Evolutionary conservation across 1,140 invertebrate genomes (phyloP).

Genomic region (Lordiphosa stackelbergi): DNA sequence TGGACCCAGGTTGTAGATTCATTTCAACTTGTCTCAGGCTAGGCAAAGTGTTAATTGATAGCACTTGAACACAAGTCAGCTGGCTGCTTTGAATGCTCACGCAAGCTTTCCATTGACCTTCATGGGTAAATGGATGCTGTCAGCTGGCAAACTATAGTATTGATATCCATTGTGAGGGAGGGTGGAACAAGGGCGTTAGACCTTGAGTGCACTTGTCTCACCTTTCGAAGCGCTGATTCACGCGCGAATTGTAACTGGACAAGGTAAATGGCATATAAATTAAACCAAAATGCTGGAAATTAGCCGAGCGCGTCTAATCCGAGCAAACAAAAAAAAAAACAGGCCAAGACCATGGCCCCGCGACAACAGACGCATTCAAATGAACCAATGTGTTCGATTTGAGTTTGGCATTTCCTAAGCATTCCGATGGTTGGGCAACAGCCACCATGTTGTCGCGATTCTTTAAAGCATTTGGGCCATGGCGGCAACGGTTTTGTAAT

Average conservation of each 20-base stretch:
- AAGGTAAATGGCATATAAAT: constrained; percentile 45
- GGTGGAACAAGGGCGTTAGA: constrained; percentile 3
- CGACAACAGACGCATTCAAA: constrained; percentile 48
- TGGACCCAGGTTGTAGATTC: neutral
- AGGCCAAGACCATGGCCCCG: constrained; percentile 46
- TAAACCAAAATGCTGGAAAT: constrained; percentile 45
- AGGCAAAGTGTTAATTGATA: constrained; percentile 3
- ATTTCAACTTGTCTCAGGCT: constrained; percentile 1
- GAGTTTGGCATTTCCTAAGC: constrained; percentile 1
- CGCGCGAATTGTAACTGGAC: constrained; percentile 13
- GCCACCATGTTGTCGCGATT: constrained; percentile 34
- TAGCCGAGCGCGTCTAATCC: constrained; percentile 53
- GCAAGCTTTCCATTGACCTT: constrained; percentile 15
- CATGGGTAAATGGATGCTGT: constrained; percentile 9
- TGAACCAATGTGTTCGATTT: constrained; percentile 33
- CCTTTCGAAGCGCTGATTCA: constrained; percentile 56
- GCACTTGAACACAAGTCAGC: constrained; percentile 8
- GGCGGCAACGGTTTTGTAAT: constrained; percentile 67
- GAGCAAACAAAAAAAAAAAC: constrained; percentile 33
- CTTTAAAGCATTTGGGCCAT: constrained; percentile 60
- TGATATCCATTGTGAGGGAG: constrained; percentile 17
- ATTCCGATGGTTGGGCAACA: constrained; percentile 31
- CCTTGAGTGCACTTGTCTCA: constrained; percentile 29
- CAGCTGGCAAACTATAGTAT: constrained; percentile 14
- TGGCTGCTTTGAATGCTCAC: neutral